Evolutionary conservation across 1,140 invertebrate genomes (phyloP), one percentile per base, ranked within the genome.

Genomic region (Drosophila albomicans): DNA sequence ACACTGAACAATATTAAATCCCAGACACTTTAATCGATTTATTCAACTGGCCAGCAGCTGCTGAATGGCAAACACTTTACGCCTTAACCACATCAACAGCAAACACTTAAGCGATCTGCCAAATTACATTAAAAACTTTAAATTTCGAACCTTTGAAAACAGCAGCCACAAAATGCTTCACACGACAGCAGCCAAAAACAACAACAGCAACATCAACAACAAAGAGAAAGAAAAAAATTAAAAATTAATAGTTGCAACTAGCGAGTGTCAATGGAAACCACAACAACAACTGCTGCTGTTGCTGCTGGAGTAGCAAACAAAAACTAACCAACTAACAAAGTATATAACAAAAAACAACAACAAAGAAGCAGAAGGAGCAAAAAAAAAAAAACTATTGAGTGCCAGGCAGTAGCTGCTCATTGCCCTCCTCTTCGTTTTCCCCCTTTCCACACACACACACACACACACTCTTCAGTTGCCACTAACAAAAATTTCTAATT

Each of bases 401-500:
- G 81, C 81, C 73, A 13, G 46, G 58, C 58, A 46, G 51, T 46
- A 6, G 38, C 66, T 75, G 66, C 66, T 82, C 79, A 86, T 68
- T 64, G 59, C 63, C 32, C 66, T 32, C 52, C 30, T 8, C 30
- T 8, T 8, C 30, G 5, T 20, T 20, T 52, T 41, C 16, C 2
- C n/a, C 10, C 3, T 16, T 3, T n/a, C 16, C 32, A 13, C 28
- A 48, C 45, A 61, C 58, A 61, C 13, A 15, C 15, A 3, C 41
- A 30, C n/a, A 32, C 49, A 51, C 49, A 3, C 58, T 13, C 58
- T 15, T n/a, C 28, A 43, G 63, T 45, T 45, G 30, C 76, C 49
- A 58, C 84, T 82, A 89, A 81, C 85, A 89, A 89, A 89, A 89
- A 89, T 89, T 89, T 89, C 85, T 89, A 89, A 89, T 89, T 89